Evolutionary conservation across 2,113 vertebrate genomes (phyloP).

Genomic region (Leuciscus idus): DNA sequence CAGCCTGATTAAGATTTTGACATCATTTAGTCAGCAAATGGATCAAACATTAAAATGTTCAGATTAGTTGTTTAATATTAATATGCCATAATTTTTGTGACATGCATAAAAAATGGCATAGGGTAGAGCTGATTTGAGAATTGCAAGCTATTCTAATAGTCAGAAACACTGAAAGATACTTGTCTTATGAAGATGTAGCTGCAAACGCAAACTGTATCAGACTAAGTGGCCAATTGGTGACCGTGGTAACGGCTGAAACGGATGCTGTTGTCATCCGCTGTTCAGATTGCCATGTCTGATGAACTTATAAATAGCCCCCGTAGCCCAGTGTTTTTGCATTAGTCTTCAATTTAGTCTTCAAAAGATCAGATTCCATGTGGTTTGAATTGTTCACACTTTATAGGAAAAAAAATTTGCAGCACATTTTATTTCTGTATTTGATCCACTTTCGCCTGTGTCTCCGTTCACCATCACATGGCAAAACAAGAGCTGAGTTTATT

Average conservation of each 20-base stretch:
- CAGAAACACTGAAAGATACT: not conserved
- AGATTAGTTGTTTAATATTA: not conserved
- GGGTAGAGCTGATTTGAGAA: not conserved
- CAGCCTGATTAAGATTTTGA: not conserved
- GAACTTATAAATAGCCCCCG: constrained; percentile 35
- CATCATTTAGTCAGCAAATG: not conserved
- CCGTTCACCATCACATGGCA: not conserved
- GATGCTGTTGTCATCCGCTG: not conserved
- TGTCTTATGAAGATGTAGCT: not conserved
- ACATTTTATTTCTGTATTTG: too few species aligned
- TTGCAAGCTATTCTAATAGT: not conserved
- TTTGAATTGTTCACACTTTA: too few species aligned
- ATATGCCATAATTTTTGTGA: not conserved
- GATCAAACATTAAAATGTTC: not conserved
- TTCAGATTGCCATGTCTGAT: constrained; percentile 39
- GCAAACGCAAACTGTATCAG: constrained; percentile 13
- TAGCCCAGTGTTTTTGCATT: not conserved
- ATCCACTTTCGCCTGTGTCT: not conserved
- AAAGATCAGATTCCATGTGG: too few species aligned
- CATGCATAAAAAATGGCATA: not conserved
- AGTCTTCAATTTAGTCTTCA: not conserved
- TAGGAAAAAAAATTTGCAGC: too few species aligned
- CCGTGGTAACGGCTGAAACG: constrained; percentile 44
- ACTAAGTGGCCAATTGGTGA: constrained; percentile 28
- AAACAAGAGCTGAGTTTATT: not conserved